Evolutionary conservation across 2,797 vertebrate genomes (phyloP).

Genomic region (Cetoscarus ocellatus): DNA sequence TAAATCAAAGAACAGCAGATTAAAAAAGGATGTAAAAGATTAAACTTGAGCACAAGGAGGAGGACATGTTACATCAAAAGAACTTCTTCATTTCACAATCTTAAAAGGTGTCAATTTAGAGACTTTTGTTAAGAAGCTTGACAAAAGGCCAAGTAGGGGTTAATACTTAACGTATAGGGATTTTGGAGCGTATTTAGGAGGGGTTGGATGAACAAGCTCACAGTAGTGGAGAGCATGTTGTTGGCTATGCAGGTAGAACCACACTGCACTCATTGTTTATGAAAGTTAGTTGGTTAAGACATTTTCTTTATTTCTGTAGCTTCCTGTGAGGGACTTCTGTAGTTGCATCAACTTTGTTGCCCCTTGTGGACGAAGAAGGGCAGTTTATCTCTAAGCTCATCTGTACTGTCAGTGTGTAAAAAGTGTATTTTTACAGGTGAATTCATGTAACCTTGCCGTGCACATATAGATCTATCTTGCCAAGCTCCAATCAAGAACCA

Average conservation of each 20-base stretch:
- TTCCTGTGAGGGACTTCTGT: too few species aligned
- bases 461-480: too few species aligned
- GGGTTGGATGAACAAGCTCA: constrained; percentile 7
- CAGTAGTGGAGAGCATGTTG: background rate
- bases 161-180: constrained; percentile 43
- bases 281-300: too few species aligned
- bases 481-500: too few species aligned
- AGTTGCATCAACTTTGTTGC: too few species aligned
- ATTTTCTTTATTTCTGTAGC: too few species aligned
- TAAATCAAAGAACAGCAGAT: background rate
- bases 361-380: too few species aligned
- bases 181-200: constrained; percentile 44
- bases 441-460: too few species aligned
- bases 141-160: constrained; percentile 49
- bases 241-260: background rate
- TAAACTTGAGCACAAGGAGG: background rate
- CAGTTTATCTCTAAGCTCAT: too few species aligned
- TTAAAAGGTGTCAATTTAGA: constrained; percentile 18
- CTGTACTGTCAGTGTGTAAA: too few species aligned
- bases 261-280: background rate
- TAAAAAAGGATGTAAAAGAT: background rate
- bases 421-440: too few species aligned
- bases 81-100: constrained; percentile 3
- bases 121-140: constrained; percentile 52
- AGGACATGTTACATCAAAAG: background rate